Base-by-base conservation (phyloP, 2,888 invertebrate genomes). In the Operophtera brumata region DNA sequence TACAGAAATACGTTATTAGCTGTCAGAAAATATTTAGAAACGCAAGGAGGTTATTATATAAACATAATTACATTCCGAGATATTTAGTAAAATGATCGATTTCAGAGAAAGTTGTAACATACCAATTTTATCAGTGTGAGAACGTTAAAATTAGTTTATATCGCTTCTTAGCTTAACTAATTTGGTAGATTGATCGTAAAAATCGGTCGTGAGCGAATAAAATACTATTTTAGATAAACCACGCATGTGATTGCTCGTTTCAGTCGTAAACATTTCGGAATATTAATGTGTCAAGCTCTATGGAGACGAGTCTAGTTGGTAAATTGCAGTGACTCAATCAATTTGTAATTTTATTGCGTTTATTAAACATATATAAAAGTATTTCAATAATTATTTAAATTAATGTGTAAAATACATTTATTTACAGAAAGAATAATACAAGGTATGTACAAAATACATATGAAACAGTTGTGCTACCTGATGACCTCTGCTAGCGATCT, bases 1-100 rank as follows among this genome's bases (percentile, higher is more conserved):
- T 82, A 83, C 75, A 70, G 71, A 67, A 82, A 78, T 80, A 68
- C 76, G 75, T 79, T 84, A 82, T 82, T 82, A 82, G 70, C 66
- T 78, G 78, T 74, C 74, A 71, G 71, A 71, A 73, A 71, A 77
- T 73, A 67, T 71, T 78, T 73, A 72, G 67, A 70, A 71, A 75
- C 75, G 34, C 63, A 60, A 67, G 64, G 66, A 73, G 70, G 65
- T 66, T 68, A 64, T 74, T 75, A 75, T 77, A 2, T 74, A 73
- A 71, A 73, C 66, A 62, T 73, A 75, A 76, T 76, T 74, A 75
- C 68, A 68, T 65, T 68, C 67, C 70, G 55, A 70, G 64, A 69
- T 75, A 67, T 73, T 77, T 73, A 74, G 75, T 76, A 70, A 70
- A 74, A 75, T 73, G 75, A 76, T 76, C 76, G 72, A 73, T 78